Evolutionary conservation across 2,113 vertebrate genomes (phyloP).

Genomic region (Pontoporia blainvillei): DNA sequence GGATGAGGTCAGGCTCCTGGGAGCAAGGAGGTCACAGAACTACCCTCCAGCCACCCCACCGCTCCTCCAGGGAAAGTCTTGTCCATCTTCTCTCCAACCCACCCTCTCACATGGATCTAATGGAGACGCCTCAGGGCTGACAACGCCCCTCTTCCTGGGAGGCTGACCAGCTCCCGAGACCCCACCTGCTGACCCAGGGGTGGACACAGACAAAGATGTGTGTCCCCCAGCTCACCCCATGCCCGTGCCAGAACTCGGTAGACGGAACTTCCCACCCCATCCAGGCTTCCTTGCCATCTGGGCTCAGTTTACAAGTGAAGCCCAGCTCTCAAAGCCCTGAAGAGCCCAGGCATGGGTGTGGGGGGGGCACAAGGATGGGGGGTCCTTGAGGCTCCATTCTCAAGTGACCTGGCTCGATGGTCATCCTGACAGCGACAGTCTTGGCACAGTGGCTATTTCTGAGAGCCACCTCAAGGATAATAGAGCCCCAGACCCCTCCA

Average conservation of each 20-base stretch:
- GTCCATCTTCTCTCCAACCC: too few species aligned
- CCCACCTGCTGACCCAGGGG: neutral
- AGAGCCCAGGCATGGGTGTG: neutral
- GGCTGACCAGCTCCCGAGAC: neutral
- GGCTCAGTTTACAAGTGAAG: neutral
- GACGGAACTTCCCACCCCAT: neutral
- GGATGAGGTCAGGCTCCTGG: neutral
- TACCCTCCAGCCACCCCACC: rapidly evolving
- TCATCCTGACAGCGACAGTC: neutral
- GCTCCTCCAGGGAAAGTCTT: neutral
- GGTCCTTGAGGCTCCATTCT: neutral
- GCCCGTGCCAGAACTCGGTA: neutral
- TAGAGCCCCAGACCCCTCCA: neutral
- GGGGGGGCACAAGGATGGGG: rapidly evolving
- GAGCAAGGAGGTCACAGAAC: neutral
- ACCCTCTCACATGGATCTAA: neutral
- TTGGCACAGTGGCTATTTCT: neutral
- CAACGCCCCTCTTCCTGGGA: neutral
- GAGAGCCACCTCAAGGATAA: neutral
- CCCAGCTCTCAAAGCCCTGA: neutral
- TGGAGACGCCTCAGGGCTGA: neutral
- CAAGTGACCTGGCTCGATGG: neutral
- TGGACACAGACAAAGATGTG: neutral
- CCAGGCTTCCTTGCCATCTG: neutral
- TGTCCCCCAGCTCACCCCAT: neutral